phyloP scores from a whole-genome alignment of 2,888 invertebrate species.

The Merodon equestris region DNA sequence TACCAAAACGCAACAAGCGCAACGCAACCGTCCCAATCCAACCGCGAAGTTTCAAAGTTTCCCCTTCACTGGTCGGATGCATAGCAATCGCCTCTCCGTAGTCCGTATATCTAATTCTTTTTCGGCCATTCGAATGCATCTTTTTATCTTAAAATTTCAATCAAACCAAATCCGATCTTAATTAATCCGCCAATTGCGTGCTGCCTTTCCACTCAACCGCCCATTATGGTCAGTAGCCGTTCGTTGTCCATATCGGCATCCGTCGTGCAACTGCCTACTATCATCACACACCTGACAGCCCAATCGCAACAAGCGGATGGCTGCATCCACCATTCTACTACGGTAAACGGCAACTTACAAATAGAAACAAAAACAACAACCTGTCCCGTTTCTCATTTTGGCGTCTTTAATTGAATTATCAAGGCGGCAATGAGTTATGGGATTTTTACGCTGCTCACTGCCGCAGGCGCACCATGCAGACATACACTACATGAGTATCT shows the following conservation, averaged over 20 bases:
- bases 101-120: constrained; percentile 39
- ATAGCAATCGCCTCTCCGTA: constrained; percentile 23
- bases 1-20: no score
- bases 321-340: neutral
- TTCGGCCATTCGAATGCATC: constrained; percentile 49
- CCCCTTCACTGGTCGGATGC: constrained; percentile 54
- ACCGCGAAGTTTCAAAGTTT: constrained; percentile 45
- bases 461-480: no score
- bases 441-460: no score
- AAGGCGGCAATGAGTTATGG: constrained; percentile 8
- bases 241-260: neutral
- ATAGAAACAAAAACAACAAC: neutral
- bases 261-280: constrained; percentile 8
- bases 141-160: constrained; percentile 45
- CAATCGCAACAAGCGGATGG: no score
- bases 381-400: constrained; percentile 41
- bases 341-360: no score
- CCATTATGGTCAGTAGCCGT: constrained; percentile 50
- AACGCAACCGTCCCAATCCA: constrained; percentile 43
- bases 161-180: constrained; percentile 52
- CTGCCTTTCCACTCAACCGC: constrained; percentile 52
- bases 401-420: constrained; percentile 53
- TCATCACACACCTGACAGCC: no score
- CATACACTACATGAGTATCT: no score
- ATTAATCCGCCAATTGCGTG: constrained; percentile 66